These are phyloP conservation scores for Zosterops lateralis DNA, from an alignment of 2,113 vertebrate species.

Conservation along the genomic window DNA sequence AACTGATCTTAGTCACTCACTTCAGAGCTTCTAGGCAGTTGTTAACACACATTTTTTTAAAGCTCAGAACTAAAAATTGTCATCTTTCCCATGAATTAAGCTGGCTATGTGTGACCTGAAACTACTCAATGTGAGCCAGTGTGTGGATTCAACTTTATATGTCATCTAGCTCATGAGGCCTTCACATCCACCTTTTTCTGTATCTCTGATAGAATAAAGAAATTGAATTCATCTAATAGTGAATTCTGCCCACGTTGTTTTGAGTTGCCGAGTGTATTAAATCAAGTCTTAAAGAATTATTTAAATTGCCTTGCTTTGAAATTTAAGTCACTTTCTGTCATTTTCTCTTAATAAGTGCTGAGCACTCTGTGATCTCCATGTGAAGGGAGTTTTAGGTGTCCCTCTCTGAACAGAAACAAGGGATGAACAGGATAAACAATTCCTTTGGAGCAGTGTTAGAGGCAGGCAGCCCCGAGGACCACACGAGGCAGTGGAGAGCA, in stretches of 20 bases:
- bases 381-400: not conserved
- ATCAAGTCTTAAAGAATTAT: not conserved
- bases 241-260: not conserved
- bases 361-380: not conserved
- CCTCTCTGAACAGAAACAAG: not conserved
- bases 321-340: not conserved
- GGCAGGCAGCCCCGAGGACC: not conserved
- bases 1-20: not conserved
- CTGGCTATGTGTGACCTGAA: not conserved
- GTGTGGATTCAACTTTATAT: not conserved
- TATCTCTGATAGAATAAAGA: not conserved
- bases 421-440: not conserved
- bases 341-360: not conserved
- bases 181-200: not conserved
- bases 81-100: not conserved
- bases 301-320: not conserved
- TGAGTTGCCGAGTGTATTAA: not conserved
- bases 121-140: not conserved
- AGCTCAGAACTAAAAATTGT: not conserved
- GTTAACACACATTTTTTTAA: not conserved
- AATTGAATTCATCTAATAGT: not conserved
- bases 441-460: not conserved
- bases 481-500: constrained; percentile 21
- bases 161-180: not conserved
- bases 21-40: not conserved